Base-by-base conservation (phyloP, 2,888 invertebrate genomes). In the Congeria kusceri region DNA sequence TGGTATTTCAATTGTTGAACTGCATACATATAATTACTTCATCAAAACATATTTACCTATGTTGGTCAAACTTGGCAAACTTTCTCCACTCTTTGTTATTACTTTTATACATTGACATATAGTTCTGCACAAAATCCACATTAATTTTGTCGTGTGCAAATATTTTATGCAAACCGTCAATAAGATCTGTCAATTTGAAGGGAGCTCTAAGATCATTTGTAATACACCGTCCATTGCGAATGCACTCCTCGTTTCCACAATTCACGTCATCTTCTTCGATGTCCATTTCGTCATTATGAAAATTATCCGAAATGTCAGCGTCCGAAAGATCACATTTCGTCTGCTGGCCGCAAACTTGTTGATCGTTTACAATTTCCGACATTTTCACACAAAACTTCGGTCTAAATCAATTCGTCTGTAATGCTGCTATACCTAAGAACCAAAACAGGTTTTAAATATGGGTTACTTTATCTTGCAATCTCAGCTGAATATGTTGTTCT, bases 1-100 rank as follows among this genome's bases (percentile, higher is more conserved):
- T n/a, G n/a, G n/a, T n/a, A n/a, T n/a, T n/a, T n/a, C n/a, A n/a
- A n/a, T n/a, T n/a, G n/a, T n/a, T n/a, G n/a, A n/a, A n/a, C n/a
- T n/a, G n/a, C n/a, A n/a, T n/a, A n/a, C n/a, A n/a, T n/a, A n/a
- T n/a, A n/a, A n/a, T n/a, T n/a, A n/a, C n/a, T n/a, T n/a, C n/a
- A n/a, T n/a, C n/a, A n/a, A n/a, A n/a, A n/a, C n/a, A n/a, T 53
- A 4, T 53, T 93, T 93, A 98, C 98, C 96, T 96, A 94, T 96
- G 96, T 92, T 97, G 95, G 94, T 99, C 98, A 92, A 97, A 99
- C 92, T 98, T 98, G 3, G 98, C 98, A 91, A 95, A 99, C 92
- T 96, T 97, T 91, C 95, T 96, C 99, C 99, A 99, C 83, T 99
- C 98, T 25, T 95, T 95, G 0, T 96, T 96, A 89, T 98, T 96